Base-by-base conservation (phyloP, 2,888 invertebrate species). In the Chamaedrilus cognettii region DNA sequence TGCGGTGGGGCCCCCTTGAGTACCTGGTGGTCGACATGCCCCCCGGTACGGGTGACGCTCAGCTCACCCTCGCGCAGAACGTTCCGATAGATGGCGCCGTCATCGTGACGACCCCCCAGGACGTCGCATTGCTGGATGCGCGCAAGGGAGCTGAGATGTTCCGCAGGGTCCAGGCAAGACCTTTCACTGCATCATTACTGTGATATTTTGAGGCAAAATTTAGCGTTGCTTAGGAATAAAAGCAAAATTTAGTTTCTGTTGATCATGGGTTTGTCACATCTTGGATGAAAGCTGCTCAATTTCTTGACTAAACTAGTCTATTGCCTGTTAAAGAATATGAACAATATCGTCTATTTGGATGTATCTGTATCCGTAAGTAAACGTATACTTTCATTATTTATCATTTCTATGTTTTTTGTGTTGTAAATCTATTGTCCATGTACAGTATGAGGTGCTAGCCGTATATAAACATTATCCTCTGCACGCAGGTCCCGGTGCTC, bases 31-130 rank as follows among this genome's bases (percentile, higher is more conserved):
- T 97, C 0, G 97, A 97, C 85, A 96, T 96, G 76, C 97, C 97
- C 2, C 97, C 97, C 0, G 97, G 97, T 35, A 97, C 97, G 0
- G 97, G 97, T 0, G 97, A 97, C 84, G 93, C 94, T 0, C 95
- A 96, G 81, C 86, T 97, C 1, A 94, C 96, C 0, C 87, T 97
- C 1, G 88, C 92, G 52, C 97, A 97, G 84, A 94, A 92, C 84
- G 85, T 95, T 59, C 92, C 93, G 1, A 88, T 96, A 57, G 86
- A 90, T 78, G 96, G 93, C 26, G 93, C 91, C 3, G 79, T 97
- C n/a, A 85, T 97, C 59, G 93, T 97, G 0, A 94, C 95, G 7
- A 97, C 96, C 0, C 96, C 96, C 0, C 96, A 96, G 82, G 89
- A 88, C 64, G 91, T 94, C 1, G 91, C 96, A 0, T 80, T 96